phyloP scores from a whole-genome alignment of 2,797 vertebrate genomes.

The Chelmon rostratus region DNA sequence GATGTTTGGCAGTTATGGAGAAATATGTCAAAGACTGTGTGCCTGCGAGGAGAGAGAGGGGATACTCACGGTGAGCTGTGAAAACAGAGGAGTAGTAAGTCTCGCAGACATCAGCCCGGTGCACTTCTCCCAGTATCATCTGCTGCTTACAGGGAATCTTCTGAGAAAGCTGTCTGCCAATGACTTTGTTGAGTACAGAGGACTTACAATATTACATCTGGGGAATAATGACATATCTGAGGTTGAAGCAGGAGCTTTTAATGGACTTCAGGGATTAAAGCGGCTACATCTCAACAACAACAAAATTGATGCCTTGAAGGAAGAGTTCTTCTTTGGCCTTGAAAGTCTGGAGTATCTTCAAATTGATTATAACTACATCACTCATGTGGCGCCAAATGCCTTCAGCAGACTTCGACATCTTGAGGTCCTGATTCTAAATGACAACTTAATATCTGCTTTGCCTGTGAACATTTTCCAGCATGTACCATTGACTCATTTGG shows the following conservation, averaged over 20 bases:
- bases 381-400: conserved; percentile 90
- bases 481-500: conserved; percentile 97
- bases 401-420: conserved; percentile 92
- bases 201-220: conserved; percentile 94
- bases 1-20: conserved; percentile 93
- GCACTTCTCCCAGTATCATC: conserved; percentile 91
- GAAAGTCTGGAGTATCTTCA: conserved; percentile 98
- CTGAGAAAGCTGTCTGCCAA: conserved; percentile 92
- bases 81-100: conserved; percentile 94
- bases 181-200: conserved; percentile 93
- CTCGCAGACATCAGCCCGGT: conserved; percentile 93
- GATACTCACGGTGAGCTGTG: conserved; percentile 94
- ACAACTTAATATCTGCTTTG: conserved; percentile 95
- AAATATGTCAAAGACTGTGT: conserved; percentile 94
- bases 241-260: conserved; percentile 95
- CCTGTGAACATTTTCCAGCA: conserved; percentile 94
- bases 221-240: conserved; percentile 97
- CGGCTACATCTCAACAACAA: conserved; percentile 98
- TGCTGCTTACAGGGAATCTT: conserved; percentile 95
- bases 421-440: conserved; percentile 97
- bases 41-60: conserved; percentile 97
- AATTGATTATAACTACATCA: conserved; percentile 98
- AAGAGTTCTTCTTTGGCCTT: conserved; percentile 94
- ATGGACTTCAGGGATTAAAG: conserved; percentile 93
- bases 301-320: conserved; percentile 93